Conservation (phyloP, 1,140 invertebrate genomes). For the Drosophila equinoxialis region DNA sequence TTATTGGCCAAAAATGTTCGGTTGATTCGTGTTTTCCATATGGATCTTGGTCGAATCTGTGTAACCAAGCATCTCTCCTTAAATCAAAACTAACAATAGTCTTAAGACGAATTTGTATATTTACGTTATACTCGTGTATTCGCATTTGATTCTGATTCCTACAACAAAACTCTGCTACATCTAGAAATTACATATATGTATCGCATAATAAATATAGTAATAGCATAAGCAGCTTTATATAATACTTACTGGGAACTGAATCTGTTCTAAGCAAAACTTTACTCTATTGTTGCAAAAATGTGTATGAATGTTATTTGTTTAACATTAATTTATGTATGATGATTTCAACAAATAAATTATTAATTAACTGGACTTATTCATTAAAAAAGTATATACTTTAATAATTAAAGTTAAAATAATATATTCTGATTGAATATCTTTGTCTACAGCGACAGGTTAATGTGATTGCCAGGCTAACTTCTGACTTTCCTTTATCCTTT, state of each 20-base stretch:
- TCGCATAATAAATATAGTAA: conserved; percentile 30
- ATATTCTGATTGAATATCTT: too few species aligned
- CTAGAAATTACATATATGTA: conserved; percentile 30
- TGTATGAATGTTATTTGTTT: conserved; percentile 63
- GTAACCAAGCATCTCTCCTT: conserved; percentile 22
- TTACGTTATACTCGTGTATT: conserved; percentile 39
- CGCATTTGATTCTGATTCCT: conserved; percentile 54
- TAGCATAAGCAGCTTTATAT: conserved; percentile 42
- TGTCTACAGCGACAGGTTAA: too few species aligned
- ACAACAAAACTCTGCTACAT: conserved; percentile 46
- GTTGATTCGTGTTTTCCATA: conserved; percentile 49
- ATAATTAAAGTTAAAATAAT: too few species aligned
- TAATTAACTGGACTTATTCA: conserved; percentile 14
- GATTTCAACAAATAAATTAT: conserved; percentile 60
- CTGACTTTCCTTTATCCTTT: too few species aligned
- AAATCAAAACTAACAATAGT: conserved; percentile 44
- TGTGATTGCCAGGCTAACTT: too few species aligned
- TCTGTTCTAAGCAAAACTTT: conserved; percentile 45
- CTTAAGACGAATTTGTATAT: conserved; percentile 37
- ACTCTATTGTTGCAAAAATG: conserved; percentile 67
- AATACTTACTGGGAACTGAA: conserved; percentile 23
- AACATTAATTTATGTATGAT: conserved; percentile 63
- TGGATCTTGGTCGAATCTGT: conserved; percentile 57
- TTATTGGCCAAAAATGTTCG: conserved; percentile 68
- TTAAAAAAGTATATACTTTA: background rate